Percentiles rank a stretch among this genome's conserved stretches.
Evolutionary conservation across 2,888 invertebrate genomes (phyloP).

Genomic region (Melanophora roralis): DNA sequence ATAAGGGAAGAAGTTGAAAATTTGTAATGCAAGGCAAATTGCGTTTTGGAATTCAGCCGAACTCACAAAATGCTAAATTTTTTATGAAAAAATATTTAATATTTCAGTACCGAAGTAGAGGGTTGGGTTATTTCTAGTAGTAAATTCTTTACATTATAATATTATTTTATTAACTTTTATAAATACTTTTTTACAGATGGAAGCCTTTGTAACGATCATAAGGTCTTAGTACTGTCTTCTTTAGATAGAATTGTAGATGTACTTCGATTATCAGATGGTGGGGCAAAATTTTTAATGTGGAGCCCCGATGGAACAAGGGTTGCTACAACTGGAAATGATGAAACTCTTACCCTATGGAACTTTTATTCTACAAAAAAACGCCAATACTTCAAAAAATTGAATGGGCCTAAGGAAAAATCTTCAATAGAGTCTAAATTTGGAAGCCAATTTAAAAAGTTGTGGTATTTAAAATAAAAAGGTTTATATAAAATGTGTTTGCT

Average conservation of each 20-base stretch:
- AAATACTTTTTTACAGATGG: constrained; percentile 66
- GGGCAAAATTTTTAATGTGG: constrained; percentile 74
- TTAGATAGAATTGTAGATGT: constrained; percentile 74
- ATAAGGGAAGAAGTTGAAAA: no score
- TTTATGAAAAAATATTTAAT: no score
- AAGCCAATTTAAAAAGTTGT: constrained; percentile 62
- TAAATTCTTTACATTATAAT: no score
- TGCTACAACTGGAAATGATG: constrained; percentile 76
- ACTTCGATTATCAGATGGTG: constrained; percentile 68
- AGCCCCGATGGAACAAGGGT: constrained; percentile 72
- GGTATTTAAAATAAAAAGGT: constrained; percentile 54
- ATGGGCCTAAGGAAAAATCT: constrained; percentile 18
- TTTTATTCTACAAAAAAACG: constrained; percentile 66
- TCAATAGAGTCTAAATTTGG: constrained; percentile 54
- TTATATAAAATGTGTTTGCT: neutral
- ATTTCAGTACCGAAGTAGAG: no score
- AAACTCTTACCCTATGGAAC: constrained; percentile 77
- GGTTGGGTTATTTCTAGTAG: no score
- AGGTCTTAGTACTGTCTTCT: constrained; percentile 75
- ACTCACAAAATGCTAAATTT: no score
- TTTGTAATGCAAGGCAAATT: no score
- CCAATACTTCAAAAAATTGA: constrained; percentile 25
- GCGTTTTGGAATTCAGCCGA: no score
- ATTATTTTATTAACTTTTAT: no score
- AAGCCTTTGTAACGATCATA: constrained; percentile 64